Base-by-base conservation (phyloP, 2,888 invertebrate species). In the Pogonocherus hispidulus region DNA sequence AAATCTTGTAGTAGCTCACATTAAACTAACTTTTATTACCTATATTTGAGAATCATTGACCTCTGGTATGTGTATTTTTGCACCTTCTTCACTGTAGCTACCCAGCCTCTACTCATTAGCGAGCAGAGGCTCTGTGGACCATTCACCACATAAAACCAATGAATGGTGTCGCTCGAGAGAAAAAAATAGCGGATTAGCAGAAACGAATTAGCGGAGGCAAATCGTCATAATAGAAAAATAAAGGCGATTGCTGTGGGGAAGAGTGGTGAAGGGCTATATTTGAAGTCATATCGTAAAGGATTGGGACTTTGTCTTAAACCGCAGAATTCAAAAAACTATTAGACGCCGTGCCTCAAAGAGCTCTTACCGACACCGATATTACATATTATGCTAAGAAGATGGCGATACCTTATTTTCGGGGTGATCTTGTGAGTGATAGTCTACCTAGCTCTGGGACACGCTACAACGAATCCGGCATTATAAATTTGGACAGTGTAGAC, bases 151-250 rank as follows among this genome's bases (percentile, higher is more conserved):
- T n/a, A n/a, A n/a, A n/a, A n/a, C n/a, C n/a, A n/a, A n/a, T n/a
- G n/a, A n/a, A n/a, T n/a, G n/a, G n/a, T n/a, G n/a, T n/a, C n/a
- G n/a, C n/a, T n/a, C n/a, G n/a, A n/a, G n/a, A n/a, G n/a, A n/a
- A n/a, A n/a, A n/a, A n/a, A n/a, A n/a, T n/a, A n/a, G n/a, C n/a
- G n/a, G n/a, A n/a, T n/a, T n/a, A 82, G 82, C 8, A 74, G 78
- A 76, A 68, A 80, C 70, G 63, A 79, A 69, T 71, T 82, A 44
- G 59, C 71, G 20, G 82, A 85, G 74, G 73, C 70, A 22, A 64
- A 77, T 51, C 75, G 83, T 4, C 84, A 84, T 67, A 85, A 84
- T 71, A 67, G 76, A 71, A 72, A 69, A n/a, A 83, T 84, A 81
- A 84, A 85, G 78, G 72, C 79, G 49, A 81, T 83, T 46, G 81